Evolutionary conservation across 2,797 vertebrate species (phyloP), one percentile per base, ranked within the genome.

Genomic region (Capromys pilorides): DNA sequence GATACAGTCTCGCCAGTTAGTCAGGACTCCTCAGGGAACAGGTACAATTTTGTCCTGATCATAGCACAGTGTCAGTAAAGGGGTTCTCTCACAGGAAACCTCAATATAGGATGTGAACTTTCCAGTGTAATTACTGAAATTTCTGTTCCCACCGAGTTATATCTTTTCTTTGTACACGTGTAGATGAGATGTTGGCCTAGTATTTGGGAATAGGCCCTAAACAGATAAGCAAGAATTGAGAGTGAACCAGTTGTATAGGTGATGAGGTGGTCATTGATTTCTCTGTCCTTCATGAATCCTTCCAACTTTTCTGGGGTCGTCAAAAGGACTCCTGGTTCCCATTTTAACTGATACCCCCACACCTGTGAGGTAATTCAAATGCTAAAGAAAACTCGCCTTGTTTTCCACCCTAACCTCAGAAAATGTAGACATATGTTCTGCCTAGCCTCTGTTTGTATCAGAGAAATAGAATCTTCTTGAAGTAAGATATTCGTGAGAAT

Each of bases 21-120:
- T 90, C 95, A 96, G 93, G 87, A 96, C 87, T 84, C 31, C 91
- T 88, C 85, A 94, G 79, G 84, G 24, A 92, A 96, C 93, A 97
- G 97, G 96, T 97, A 97, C 54, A 36, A 24, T n/a, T 86, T 31
- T 80, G 83, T 95, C 88, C 69, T 92, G 59, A 92, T 88, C 8
- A 26, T 64, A 79, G 5, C 75, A 69, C 49, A 86, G 64, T 84
- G 61, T 78, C 14, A 67, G 67, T 33, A 69, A 92, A 77, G 83
- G 92, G 21, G 49, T 89, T 94, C 31, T 91, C 24, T 91, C 83
- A 59, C 33, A 69, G 41, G 54, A 69, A 87, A 28, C 51, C 66
- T 94, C 49, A 51, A 16, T 82, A 49, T 5, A 93, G 69, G 28
- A 80, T 77, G 81, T 87, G 54, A 88, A 64, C 26, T 75, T 93